phyloP scores from a whole-genome alignment of 2,888 invertebrate species.

The Sinotaia quadrata region DNA sequence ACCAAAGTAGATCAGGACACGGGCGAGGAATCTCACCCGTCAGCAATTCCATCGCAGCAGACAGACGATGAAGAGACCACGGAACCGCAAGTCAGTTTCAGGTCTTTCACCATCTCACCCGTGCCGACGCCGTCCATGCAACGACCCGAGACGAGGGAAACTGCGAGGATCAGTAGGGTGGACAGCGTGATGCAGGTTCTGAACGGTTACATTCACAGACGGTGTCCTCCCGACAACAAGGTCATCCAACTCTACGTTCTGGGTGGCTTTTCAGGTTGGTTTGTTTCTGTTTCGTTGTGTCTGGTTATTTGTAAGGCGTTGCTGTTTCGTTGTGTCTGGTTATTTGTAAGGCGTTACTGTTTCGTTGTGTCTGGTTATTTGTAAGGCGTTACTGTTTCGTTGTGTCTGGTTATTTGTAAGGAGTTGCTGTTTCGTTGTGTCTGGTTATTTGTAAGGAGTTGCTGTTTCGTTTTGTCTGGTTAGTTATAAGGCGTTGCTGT shows the following conservation, averaged over 20 bases:
- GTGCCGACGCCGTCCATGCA: conserved; percentile 56
- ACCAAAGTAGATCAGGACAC: background rate
- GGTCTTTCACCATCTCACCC: conserved; percentile 51
- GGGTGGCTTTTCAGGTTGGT: conserved; percentile 58
- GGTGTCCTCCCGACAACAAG: conserved; percentile 52
- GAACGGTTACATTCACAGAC: conserved; percentile 51
- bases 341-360: too few species aligned
- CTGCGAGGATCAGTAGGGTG: conserved; percentile 42
- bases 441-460: too few species aligned
- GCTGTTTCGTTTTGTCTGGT: too few species aligned
- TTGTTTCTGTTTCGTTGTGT: background rate
- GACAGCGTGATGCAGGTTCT: conserved; percentile 55
- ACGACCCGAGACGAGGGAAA: conserved; percentile 57
- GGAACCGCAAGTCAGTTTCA: conserved; percentile 41
- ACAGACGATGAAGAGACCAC: background rate
- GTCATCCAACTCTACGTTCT: conserved; percentile 55
- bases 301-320: too few species aligned
- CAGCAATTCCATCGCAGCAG: background rate
- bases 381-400: background rate
- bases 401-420: too few species aligned
- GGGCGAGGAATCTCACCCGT: background rate
- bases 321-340: background rate
- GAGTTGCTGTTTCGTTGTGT: too few species aligned
- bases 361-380: background rate
- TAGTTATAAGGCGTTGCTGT: too few species aligned